phyloP scores from a whole-genome alignment of 1,140 invertebrate genomes.

The Mamestra configurata region DNA sequence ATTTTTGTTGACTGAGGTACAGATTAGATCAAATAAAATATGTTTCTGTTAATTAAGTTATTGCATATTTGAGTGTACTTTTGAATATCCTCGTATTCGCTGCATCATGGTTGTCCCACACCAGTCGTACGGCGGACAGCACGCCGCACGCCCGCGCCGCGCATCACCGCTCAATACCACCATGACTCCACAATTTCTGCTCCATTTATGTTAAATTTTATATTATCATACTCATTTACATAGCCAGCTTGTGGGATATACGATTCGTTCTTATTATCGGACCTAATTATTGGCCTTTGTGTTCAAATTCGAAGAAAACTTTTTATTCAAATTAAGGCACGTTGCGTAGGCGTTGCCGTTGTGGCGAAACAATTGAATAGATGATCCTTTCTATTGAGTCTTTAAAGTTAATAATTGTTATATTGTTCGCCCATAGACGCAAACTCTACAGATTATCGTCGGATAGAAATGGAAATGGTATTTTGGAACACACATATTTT shows the following conservation, averaged over 20 bases:
- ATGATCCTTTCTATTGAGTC: slow-evolving; percentile 69
- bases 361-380: slow-evolving; percentile 73
- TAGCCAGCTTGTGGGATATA: slow-evolving; percentile 75
- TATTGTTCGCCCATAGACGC: slow-evolving; percentile 26
- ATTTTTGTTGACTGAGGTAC: no score
- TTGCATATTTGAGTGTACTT: neutral
- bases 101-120: slow-evolving; percentile 73
- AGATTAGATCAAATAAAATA: neutral
- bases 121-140: slow-evolving; percentile 67
- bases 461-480: slow-evolving; percentile 28
- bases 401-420: slow-evolving; percentile 60
- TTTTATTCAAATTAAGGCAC: slow-evolving; percentile 84
- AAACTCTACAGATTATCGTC: slow-evolving; percentile 6
- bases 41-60: neutral
- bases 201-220: slow-evolving; percentile 84
- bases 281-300: slow-evolving; percentile 86
- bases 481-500: slow-evolving; percentile 56
- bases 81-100: slow-evolving; percentile 62
- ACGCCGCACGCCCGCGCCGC: slow-evolving; percentile 29
- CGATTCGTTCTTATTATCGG: slow-evolving; percentile 77
- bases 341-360: slow-evolving; percentile 59
- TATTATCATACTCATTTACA: slow-evolving; percentile 87
- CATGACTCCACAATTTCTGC: slow-evolving; percentile 84
- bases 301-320: slow-evolving; percentile 77
- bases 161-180: slow-evolving; percentile 60